Conservation (phyloP, 2,797 vertebrate genomes). For the Cossypha niveicapilla region DNA sequence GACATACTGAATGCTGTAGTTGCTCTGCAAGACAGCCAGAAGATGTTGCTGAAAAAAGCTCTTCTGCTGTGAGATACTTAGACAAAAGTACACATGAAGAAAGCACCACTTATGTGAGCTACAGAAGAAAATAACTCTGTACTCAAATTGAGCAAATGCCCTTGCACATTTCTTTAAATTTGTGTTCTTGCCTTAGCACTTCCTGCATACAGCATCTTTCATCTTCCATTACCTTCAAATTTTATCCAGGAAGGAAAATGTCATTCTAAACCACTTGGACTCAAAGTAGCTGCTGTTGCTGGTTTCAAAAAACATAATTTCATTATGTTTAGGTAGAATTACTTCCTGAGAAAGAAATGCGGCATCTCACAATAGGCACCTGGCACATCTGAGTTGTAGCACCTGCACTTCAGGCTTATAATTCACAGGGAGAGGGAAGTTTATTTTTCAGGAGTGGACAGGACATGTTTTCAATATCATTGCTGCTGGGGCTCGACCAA, state of each 20-base stretch:
- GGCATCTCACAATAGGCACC: neutral
- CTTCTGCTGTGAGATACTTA: neutral
- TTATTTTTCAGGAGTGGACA: neutral
- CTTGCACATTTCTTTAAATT: neutral
- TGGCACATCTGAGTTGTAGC: neutral
- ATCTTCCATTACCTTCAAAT: neutral
- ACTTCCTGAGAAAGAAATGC: neutral
- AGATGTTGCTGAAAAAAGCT: neutral
- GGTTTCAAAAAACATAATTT: neutral
- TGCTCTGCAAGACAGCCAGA: neutral
- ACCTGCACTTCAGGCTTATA: neutral
- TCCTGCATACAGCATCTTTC: neutral
- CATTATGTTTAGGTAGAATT: neutral
- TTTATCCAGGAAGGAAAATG: neutral
- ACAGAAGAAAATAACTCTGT: neutral
- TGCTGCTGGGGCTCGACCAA: neutral
- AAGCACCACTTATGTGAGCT: neutral
- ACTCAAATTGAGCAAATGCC: neutral
- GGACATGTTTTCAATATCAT: fast-evolving
- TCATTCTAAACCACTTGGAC: neutral
- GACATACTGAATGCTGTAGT: neutral
- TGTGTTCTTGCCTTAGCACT: neutral
- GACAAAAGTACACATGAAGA: neutral
- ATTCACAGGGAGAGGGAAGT: neutral
- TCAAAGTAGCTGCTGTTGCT: neutral